A percentile compares a stretch with the other conserved stretches of the same genome.
phyloP scores from a whole-genome alignment of 2,888 invertebrate species.

The Bellardia bayeri region DNA sequence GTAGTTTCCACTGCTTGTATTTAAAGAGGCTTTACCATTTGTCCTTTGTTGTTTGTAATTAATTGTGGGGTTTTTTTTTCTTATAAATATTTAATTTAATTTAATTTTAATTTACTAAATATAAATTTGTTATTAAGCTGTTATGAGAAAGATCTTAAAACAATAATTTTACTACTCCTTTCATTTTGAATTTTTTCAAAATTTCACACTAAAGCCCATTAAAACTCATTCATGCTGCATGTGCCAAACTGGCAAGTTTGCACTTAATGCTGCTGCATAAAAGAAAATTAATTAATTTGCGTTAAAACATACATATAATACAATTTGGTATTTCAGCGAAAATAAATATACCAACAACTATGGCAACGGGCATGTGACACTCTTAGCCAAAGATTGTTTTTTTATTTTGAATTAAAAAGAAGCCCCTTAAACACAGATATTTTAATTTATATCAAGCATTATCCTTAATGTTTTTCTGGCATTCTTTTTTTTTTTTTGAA shows the following conservation, averaged over 20 bases:
- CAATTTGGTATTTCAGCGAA: not conserved
- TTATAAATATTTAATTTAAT: too few species aligned
- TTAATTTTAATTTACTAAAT: too few species aligned
- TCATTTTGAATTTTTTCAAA: not conserved
- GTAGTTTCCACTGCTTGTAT: too few species aligned
- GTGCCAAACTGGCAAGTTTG: not conserved
- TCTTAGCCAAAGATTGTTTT: not conserved
- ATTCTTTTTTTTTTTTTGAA: not conserved
- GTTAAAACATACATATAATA: slow-evolving; percentile 27
- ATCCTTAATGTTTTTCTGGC: slow-evolving; percentile 1
- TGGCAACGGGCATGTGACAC: not conserved
- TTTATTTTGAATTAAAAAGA: not conserved
- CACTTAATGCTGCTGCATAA: not conserved
- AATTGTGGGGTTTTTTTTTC: too few species aligned
- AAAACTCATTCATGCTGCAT: not conserved
- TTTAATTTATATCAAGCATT: slow-evolving; percentile 24
- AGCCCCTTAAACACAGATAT: not conserved
- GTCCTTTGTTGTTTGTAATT: too few species aligned
- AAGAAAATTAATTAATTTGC: slow-evolving; percentile 19
- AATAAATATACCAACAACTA: not conserved
- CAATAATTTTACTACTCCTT: not conserved
- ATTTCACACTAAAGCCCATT: not conserved
- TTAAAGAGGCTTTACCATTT: too few species aligned
- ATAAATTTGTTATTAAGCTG: too few species aligned
- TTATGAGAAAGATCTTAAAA: too few species aligned